Evolutionary conservation across 2,113 vertebrate species (phyloP).

Genomic region (Ahaetulla prasina): DNA sequence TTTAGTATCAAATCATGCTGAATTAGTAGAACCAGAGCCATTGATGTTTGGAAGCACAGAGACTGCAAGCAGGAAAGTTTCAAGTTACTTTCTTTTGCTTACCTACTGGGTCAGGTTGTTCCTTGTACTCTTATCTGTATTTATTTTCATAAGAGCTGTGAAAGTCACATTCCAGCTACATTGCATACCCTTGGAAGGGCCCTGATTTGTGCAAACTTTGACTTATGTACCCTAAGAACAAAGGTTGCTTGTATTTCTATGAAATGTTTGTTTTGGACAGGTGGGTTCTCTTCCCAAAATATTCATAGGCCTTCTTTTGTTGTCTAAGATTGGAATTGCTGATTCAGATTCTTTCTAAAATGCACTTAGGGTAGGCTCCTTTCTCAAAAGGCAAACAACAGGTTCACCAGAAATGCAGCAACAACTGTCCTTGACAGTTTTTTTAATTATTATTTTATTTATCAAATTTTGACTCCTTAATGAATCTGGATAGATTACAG

Average conservation of each 20-base stretch:
- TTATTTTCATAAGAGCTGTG: background rate
- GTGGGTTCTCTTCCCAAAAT: background rate
- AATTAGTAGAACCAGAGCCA: accelerated
- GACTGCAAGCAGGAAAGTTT: background rate
- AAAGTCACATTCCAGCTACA: background rate
- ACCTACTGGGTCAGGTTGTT: background rate
- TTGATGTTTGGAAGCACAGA: background rate
- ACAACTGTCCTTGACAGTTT: background rate
- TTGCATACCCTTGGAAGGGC: background rate
- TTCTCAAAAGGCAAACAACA: background rate
- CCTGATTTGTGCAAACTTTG: background rate
- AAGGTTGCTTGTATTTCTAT: background rate
- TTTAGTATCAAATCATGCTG: too few relatives aligned
- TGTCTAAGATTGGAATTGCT: background rate
- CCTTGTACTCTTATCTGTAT: background rate
- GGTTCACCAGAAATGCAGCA: background rate
- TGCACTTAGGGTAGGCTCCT: background rate
- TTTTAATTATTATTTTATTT: background rate
- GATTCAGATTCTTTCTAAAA: background rate
- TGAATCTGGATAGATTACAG: background rate
- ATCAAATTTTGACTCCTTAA: background rate
- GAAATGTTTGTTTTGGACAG: background rate
- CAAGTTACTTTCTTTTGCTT: background rate
- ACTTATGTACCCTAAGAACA: background rate
- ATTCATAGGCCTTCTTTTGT: background rate